Conservation (phyloP, 1,140 invertebrate genomes). For the Psilanteris sp. region DNA sequence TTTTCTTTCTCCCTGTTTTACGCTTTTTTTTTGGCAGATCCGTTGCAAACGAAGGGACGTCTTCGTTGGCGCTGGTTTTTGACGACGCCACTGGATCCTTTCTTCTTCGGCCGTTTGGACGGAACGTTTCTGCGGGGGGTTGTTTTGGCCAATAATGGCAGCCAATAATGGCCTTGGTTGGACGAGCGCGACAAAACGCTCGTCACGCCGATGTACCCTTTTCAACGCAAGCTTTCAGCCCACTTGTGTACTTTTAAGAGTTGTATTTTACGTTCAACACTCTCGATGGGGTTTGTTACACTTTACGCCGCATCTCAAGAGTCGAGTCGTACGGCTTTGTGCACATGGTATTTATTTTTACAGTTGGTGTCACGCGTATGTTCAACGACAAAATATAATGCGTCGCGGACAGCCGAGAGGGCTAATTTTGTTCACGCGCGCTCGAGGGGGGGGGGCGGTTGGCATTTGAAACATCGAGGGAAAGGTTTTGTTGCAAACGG, state of each 20-base stretch:
- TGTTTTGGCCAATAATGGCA: slow-evolving; percentile 14
- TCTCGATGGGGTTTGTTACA: slow-evolving; percentile 46
- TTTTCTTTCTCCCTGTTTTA: too few species aligned
- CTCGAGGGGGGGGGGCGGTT: too few species aligned
- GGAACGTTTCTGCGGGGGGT: too few species aligned
- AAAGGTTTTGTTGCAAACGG: too few species aligned
- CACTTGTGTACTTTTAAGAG: slow-evolving; percentile 48
- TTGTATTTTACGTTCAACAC: slow-evolving; percentile 38
- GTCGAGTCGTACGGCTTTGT: slow-evolving; percentile 12
- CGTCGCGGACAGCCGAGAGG: too few species aligned
- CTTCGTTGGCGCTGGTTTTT: too few species aligned
- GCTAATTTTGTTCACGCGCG: slow-evolving; percentile 1
- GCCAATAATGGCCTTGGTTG: slow-evolving; percentile 6
- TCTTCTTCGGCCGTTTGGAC: too few species aligned
- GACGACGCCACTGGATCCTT: too few species aligned
- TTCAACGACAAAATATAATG: slow-evolving; percentile 3
- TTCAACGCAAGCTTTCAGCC: slow-evolving; percentile 36
- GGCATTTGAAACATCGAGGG: too few species aligned
- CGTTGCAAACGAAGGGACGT: too few species aligned
- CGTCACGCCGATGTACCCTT: slow-evolving; percentile 32
- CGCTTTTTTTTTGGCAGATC: too few species aligned
- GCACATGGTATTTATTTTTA: slow-evolving; percentile 39
- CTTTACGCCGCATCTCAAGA: slow-evolving; percentile 22
- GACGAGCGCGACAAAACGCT: slow-evolving; percentile 22
- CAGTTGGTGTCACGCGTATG: background rate